These are phyloP conservation scores for Ceyx erithaca DNA, from an alignment of 2,797 vertebrate species.

Conservation along the genomic window DNA sequence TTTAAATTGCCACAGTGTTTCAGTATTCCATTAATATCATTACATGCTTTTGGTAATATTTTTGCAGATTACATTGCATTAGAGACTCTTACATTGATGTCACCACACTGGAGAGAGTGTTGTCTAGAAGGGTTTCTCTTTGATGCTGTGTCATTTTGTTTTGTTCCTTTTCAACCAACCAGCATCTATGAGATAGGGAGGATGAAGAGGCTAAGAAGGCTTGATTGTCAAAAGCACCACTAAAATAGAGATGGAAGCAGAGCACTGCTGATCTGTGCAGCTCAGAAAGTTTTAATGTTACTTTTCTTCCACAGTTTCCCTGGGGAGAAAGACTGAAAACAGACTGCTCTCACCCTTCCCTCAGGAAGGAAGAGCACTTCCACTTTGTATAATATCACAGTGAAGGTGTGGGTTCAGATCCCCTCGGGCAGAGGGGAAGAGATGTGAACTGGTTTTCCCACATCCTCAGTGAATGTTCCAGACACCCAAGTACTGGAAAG, in stretches of 20 bases:
- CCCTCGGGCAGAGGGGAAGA: not conserved
- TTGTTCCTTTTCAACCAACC: not conserved
- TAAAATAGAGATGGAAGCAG: not conserved
- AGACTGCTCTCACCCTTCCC: not conserved
- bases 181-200: not conserved
- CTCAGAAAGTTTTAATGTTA: not conserved
- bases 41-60: not conserved
- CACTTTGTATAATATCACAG: not conserved
- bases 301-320: not conserved
- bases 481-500: not conserved
- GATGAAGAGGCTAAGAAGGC: not conserved
- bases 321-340: not conserved
- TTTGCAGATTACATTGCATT: slow-evolving; percentile 4
- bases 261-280: not conserved
- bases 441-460: slow-evolving; percentile 46
- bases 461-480: not conserved
- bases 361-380: slow-evolving; percentile 11
- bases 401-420: slow-evolving; percentile 25
- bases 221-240: not conserved
- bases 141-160: not conserved
- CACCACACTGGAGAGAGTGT: not conserved
- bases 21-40: slow-evolving; percentile 34
- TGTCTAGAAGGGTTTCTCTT: not conserved
- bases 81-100: not conserved
- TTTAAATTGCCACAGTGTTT: not conserved